These are phyloP conservation scores for Camponotus floridanus DNA, from an alignment of 1,140 invertebrate species.

Conservation along the genomic window DNA sequence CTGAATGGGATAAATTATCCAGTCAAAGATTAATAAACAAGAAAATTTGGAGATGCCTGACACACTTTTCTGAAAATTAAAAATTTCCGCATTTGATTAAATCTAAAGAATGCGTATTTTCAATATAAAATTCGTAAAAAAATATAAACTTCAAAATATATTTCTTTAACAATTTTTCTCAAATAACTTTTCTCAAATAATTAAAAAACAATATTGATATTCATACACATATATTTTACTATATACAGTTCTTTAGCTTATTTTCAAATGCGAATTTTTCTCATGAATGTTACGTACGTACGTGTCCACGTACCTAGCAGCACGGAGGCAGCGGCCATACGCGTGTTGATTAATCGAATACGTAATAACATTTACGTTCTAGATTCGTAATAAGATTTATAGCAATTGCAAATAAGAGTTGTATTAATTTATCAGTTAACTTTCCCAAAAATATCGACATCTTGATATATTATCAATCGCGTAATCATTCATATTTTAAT, in stretches of 20 bases:
- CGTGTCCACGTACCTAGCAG: conserved; percentile 58
- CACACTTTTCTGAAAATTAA: conserved; percentile 21
- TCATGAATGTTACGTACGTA: conserved; percentile 67
- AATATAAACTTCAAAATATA: background rate
- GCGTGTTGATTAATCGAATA: conserved; percentile 48
- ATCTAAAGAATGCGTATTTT: conserved; percentile 10
- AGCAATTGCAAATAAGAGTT: conserved; percentile 16
- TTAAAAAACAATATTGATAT: background rate
- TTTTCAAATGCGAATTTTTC: conserved; percentile 15
- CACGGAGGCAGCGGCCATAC: conserved; percentile 67
- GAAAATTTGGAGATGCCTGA: conserved; percentile 43
- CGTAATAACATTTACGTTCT: conserved; percentile 39
- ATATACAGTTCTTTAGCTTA: background rate
- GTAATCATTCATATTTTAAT: conserved; percentile 1
- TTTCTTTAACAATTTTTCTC: background rate
- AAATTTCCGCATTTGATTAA: conserved; percentile 24
- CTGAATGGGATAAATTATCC: background rate
- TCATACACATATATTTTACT: too few species aligned
- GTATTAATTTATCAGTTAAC: background rate
- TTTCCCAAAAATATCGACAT: background rate
- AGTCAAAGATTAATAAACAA: background rate
- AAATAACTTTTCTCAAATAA: background rate
- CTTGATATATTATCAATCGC: background rate
- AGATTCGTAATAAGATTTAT: conserved; percentile 20
- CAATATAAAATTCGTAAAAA: background rate